Percentiles rank a stretch among this genome's conserved stretches.
phyloP scores from a whole-genome alignment of 2,797 vertebrate species.

The Muscicapa comitata region DNA sequence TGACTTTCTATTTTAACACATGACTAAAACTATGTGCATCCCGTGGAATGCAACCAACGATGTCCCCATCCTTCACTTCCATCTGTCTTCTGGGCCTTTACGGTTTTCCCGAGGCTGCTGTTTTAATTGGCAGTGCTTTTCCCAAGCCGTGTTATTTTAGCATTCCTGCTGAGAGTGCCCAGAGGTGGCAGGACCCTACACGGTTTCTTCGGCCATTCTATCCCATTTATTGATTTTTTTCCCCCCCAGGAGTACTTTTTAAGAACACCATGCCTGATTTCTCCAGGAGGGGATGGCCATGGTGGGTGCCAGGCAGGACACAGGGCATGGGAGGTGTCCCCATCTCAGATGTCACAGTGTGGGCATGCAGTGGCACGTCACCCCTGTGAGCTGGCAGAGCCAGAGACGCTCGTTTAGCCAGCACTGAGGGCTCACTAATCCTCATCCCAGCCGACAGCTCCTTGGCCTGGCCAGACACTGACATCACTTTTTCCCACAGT shows the following conservation, averaged over 20 bases:
- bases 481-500: constrained; percentile 22
- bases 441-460: constrained; percentile 3
- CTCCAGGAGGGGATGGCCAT: neutral
- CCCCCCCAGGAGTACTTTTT: neutral
- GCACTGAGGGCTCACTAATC: constrained; percentile 1
- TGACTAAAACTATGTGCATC: neutral
- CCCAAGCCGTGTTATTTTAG: constrained; percentile 4
- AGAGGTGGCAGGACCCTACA: constrained; percentile 16
- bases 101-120: constrained; percentile 11
- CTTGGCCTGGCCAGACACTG: neutral
- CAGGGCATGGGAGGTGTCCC: neutral
- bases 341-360: neutral
- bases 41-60: constrained; percentile 1
- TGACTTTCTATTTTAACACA: constrained; percentile 54
- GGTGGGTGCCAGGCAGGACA: neutral
- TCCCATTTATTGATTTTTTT: neutral
- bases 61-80: constrained; percentile 20
- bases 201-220: neutral
- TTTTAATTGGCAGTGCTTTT: constrained; percentile 33
- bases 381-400: neutral
- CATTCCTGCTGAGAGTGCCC: neutral
- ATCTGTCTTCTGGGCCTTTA: constrained; percentile 37
- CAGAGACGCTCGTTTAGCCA: neutral
- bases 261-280: neutral
- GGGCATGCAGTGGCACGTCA: neutral